A percentile compares a stretch with the other conserved stretches of the same genome.
Evolutionary conservation across 1,140 invertebrate species (phyloP).

Genomic region (Bombus confusus): DNA sequence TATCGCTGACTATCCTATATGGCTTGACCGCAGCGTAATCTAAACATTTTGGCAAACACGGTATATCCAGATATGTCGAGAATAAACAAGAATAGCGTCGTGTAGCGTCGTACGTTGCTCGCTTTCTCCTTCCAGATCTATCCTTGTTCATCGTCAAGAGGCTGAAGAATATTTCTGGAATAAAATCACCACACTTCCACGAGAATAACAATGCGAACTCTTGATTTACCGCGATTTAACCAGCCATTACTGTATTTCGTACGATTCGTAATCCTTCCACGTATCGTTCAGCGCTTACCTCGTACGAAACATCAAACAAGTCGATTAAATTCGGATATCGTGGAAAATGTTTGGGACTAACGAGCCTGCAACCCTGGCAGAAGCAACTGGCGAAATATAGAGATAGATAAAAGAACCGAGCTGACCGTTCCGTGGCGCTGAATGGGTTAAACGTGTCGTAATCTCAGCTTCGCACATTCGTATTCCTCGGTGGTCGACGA

Average conservation of each 20-base stretch:
- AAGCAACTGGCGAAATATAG: not conserved
- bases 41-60: too few relatives aligned
- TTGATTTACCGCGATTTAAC: not conserved
- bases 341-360: not conserved
- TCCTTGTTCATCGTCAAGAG: too few relatives aligned
- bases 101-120: too few relatives aligned
- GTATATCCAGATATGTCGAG: too few relatives aligned
- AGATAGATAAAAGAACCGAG: constrained; percentile 1
- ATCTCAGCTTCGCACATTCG: constrained; percentile 24
- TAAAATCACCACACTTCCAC: too few relatives aligned
- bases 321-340: not conserved
- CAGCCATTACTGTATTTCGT: too few relatives aligned
- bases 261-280: not conserved
- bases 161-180: too few relatives aligned
- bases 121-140: too few relatives aligned
- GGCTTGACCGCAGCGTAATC: too few relatives aligned
- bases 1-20: too few relatives aligned
- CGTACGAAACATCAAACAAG: not conserved
- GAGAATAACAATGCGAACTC: not conserved
- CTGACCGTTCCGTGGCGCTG: not conserved
- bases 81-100: too few relatives aligned
- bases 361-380: not conserved
- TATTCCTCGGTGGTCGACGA: constrained; percentile 41
- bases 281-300: not conserved
- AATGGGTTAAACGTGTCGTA: constrained; percentile 47